Conservation (phyloP, 2,113 vertebrate genomes). For the Myxocyprinus asiaticus region DNA sequence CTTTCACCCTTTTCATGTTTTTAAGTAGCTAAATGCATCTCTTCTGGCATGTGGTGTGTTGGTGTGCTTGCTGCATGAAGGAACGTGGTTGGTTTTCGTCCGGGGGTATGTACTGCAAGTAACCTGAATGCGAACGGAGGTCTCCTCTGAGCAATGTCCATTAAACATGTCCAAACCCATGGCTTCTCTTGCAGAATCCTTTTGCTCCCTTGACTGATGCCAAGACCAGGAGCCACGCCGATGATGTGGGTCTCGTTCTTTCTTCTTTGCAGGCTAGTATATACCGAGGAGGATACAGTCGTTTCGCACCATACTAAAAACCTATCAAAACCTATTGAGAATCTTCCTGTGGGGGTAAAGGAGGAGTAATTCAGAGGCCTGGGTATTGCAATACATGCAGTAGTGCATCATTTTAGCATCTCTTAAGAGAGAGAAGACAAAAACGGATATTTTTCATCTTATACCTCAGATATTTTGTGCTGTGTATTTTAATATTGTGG, state of each 20-base stretch:
- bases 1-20: conserved; percentile 27
- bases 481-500: conserved; percentile 99
- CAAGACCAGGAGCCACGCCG: conserved; percentile 97
- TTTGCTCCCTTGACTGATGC: conserved; percentile 97
- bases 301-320: conserved; percentile 96
- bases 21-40: conserved; percentile 64
- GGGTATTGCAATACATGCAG: conserved; percentile 96
- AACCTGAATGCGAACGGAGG: conserved; percentile 60
- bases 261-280: conserved; percentile 99
- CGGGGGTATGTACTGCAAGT: conserved; percentile 58
- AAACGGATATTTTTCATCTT: conserved; percentile 96
- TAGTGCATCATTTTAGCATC: conserved; percentile 94
- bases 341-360: conserved; percentile 88
- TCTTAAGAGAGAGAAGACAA: conserved; percentile 83
- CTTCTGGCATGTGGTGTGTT: conserved; percentile 63
- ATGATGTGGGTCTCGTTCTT: conserved; percentile 97
- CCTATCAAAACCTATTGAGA: conserved; percentile 76
- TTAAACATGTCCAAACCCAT: conserved; percentile 79
- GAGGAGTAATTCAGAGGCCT: conserved; percentile 86
- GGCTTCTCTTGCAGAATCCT: conserved; percentile 87
- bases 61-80: conserved; percentile 73
- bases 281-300: conserved; percentile 99
- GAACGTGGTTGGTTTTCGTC: conserved; percentile 55
- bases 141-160: conserved; percentile 45
- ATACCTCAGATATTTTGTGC: conserved; percentile 99